Percentiles rank a stretch among this genome's conserved stretches.
These are phyloP conservation scores for Linnaemya tessellans DNA, from an alignment of 2,888 invertebrate species.

Conservation along the genomic window DNA sequence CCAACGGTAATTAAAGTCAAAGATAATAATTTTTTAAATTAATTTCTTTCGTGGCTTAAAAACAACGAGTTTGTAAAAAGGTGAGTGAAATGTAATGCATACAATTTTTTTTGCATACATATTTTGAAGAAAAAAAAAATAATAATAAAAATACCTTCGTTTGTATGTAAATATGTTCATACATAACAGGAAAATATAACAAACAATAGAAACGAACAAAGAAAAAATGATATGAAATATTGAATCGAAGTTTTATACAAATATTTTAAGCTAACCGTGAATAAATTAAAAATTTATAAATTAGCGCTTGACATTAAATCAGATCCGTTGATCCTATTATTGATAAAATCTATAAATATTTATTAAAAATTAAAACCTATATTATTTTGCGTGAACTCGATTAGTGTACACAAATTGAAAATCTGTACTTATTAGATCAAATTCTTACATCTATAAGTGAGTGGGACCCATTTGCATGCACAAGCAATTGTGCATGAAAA, in stretches of 20 bases:
- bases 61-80: conserved; percentile 21
- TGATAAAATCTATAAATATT: background rate
- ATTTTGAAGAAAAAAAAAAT: too few species aligned
- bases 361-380: background rate
- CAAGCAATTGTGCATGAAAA: too few species aligned
- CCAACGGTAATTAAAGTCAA: conserved; percentile 7
- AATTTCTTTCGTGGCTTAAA: background rate
- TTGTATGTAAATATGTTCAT: background rate
- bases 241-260: conserved; percentile 9
- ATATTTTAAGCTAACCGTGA: conserved; percentile 1
- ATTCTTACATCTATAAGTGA: too few species aligned
- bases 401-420: background rate
- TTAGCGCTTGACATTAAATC: background rate
- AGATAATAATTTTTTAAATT: conserved; percentile 4
- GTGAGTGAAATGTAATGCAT: conserved; percentile 38
- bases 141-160: background rate
- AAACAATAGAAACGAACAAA: background rate
- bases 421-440: background rate
- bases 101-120: background rate
- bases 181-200: background rate
- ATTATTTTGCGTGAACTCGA: background rate
- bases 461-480: too few species aligned
- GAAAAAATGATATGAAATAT: background rate
- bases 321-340: background rate
- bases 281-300: background rate